Conservation (phyloP, 2,888 invertebrate genomes). For the Falcaria lacertinaria region DNA sequence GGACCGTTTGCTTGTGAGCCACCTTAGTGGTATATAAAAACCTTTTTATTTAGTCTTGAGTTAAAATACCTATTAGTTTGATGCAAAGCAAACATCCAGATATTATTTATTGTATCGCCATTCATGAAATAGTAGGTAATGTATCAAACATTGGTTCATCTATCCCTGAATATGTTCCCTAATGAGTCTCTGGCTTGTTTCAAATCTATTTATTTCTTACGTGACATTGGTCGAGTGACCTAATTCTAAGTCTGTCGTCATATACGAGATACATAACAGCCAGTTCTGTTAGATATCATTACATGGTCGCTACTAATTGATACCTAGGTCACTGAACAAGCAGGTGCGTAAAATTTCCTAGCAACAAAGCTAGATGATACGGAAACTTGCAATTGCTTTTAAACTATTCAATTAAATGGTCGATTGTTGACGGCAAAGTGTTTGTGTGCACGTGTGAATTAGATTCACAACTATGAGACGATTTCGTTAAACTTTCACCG, state of each 20-base stretch:
- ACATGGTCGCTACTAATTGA: neutral
- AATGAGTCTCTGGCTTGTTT: no score
- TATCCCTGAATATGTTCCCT: no score
- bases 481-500: neutral
- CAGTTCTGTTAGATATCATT: no score
- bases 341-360: neutral
- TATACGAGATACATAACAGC: neutral
- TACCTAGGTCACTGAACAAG: neutral
- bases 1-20: no score
- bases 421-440: neutral
- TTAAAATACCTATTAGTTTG: no score
- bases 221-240: no score
- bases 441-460: neutral
- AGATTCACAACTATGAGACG: neutral
- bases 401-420: neutral
- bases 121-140: no score
- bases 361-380: neutral
- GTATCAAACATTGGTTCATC: neutral
- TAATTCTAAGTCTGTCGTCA: neutral
- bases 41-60: no score
- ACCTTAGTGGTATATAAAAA: no score
- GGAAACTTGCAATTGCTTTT: neutral
- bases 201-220: no score
- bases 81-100: no score
- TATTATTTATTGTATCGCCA: no score